Conservation (phyloP, 2,888 invertebrate species). For the Eupithecia pulchellata region DNA sequence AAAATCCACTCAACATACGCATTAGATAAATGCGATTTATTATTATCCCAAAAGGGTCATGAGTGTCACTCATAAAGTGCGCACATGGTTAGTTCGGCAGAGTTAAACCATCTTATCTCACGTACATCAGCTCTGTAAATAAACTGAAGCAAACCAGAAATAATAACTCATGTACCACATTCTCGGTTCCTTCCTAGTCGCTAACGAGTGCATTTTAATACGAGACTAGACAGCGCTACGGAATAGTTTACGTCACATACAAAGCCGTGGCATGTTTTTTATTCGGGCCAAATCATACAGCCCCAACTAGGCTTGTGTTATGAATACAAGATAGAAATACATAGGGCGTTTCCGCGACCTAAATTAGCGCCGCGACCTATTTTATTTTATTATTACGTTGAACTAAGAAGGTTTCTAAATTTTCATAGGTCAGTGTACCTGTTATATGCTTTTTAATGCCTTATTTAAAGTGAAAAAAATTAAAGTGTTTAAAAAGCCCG, state of each 20-base stretch:
- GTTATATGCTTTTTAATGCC: too few species aligned
- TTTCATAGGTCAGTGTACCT: too few species aligned
- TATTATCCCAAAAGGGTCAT: slow-evolving; percentile 1
- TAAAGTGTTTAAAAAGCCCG: too few species aligned
- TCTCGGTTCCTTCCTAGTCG: slow-evolving; percentile 24
- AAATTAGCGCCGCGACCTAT: too few species aligned
- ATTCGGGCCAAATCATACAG: too few species aligned
- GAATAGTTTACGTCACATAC: neutral
- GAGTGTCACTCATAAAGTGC: neutral
- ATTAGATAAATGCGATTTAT: neutral
- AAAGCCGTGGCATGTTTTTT: too few species aligned
- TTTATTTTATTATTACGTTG: too few species aligned
- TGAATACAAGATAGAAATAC: too few species aligned
- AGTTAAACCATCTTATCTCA: neutral
- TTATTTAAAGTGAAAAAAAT: too few species aligned
- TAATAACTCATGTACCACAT: slow-evolving; percentile 17
- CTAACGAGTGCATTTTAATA: slow-evolving; percentile 15
- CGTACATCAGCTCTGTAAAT: slow-evolving; percentile 15
- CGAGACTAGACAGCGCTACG: neutral
- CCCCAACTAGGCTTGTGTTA: neutral
- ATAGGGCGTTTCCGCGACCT: too few species aligned
- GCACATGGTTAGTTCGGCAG: neutral
- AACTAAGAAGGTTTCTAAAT: too few species aligned
- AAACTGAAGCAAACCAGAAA: slow-evolving; percentile 27
- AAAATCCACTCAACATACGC: neutral